Conservation (phyloP, 37 sponge, comb jelly and placozoan species). For the Hormiphora californensis region DNA sequence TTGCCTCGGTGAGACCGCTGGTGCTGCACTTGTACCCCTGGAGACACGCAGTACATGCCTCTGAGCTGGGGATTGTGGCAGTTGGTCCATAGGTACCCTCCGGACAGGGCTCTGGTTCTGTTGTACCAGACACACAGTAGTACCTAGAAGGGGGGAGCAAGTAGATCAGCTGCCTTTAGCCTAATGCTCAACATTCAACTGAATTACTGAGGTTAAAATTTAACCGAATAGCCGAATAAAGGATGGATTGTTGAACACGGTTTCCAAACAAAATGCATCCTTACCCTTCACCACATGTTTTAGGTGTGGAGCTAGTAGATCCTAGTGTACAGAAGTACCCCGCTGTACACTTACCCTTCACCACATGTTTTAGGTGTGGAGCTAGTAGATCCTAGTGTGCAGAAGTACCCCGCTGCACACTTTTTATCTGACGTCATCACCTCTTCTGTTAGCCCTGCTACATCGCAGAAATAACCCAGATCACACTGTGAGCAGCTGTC, state of each 20-base stretch:
- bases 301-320: constrained; percentile 40
- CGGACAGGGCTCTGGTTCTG: constrained; percentile 27
- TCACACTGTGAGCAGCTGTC: neutral
- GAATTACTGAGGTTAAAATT: too few relatives aligned
- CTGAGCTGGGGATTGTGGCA: neutral
- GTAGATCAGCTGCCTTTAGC: too few relatives aligned
- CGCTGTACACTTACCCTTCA: constrained; percentile 47
- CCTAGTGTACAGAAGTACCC: constrained; percentile 55
- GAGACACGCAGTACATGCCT: neutral
- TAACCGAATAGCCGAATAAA: too few relatives aligned
- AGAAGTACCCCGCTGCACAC: constrained; percentile 38
- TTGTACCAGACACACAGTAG: too few relatives aligned
- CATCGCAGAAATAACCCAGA: neutral
- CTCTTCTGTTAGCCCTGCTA: neutral
- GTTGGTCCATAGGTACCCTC: constrained; percentile 37
- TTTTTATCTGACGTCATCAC: too few relatives aligned
- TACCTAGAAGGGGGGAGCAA: too few relatives aligned
- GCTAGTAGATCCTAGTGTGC: neutral
- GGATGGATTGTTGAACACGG: too few relatives aligned
- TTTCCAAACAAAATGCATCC: too few relatives aligned
- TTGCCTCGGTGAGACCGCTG: neutral
- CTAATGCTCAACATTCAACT: too few relatives aligned
- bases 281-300: too few relatives aligned
- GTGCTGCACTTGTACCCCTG: neutral
- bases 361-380: neutral